Percentiles rank a stretch among this genome's conserved stretches.
These are phyloP conservation scores for Sinocyclocheilus anophthalmus DNA, from an alignment of 2,113 vertebrate species.

Conservation along the genomic window DNA sequence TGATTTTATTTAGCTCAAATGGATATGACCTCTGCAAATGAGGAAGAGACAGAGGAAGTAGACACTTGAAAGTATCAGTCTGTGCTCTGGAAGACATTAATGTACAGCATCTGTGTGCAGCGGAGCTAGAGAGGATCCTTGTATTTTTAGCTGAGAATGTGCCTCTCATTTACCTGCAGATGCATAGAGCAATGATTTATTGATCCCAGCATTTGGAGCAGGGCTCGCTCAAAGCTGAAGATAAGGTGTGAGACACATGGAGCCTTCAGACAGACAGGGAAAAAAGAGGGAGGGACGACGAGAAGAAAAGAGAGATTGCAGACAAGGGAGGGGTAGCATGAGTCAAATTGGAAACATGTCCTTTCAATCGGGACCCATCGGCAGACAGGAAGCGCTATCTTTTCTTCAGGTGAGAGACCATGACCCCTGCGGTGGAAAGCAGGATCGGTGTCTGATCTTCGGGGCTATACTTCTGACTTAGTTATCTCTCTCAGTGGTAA, in stretches of 20 bases:
- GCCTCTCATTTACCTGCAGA: conserved; percentile 80
- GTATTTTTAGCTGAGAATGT: conserved; percentile 63
- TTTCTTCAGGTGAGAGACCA: conserved; percentile 62
- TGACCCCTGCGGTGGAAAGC: conserved; percentile 51
- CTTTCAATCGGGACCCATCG: conserved; percentile 75
- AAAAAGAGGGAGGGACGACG: conserved; percentile 59
- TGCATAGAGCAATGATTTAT: conserved; percentile 79
- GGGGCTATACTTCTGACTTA: not conserved
- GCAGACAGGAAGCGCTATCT: conserved; percentile 72
- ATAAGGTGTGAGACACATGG: conserved; percentile 84
- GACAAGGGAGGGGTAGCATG: conserved; percentile 70
- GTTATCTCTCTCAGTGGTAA: not conserved
- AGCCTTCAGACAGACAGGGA: conserved; percentile 61
- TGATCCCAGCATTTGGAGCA: conserved; percentile 63
- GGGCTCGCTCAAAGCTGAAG: conserved; percentile 69
- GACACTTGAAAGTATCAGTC: conserved; percentile 51
- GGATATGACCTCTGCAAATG: not conserved
- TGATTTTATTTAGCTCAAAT: not conserved
- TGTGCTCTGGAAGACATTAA: conserved; percentile 67
- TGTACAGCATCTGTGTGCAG: conserved; percentile 69
- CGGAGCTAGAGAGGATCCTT: conserved; percentile 57
- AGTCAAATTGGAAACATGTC: conserved; percentile 76
- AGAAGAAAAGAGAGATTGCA: conserved; percentile 51
- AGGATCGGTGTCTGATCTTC: not conserved
- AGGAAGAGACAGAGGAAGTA: conserved; percentile 50